A percentile compares a stretch with the other conserved stretches of the same genome.
Evolutionary conservation across 1,140 invertebrate genomes (phyloP).

Genomic region (Drosophila tani): DNA sequence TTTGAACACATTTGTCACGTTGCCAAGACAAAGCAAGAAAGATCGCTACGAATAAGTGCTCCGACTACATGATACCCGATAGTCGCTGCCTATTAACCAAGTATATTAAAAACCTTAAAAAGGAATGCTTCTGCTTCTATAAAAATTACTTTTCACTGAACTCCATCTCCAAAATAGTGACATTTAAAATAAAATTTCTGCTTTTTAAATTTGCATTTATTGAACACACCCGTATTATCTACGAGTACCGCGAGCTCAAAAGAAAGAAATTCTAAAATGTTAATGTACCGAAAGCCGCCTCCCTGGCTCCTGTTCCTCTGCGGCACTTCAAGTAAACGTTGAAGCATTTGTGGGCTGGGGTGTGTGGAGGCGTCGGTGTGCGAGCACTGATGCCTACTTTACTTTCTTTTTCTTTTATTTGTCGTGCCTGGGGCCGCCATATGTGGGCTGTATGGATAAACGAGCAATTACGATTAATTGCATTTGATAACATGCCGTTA

Average conservation of each 20-base stretch:
- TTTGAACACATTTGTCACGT: conserved; percentile 70
- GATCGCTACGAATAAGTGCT: background rate
- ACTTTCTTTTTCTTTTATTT: conserved; percentile 52
- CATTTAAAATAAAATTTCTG: background rate
- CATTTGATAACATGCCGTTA: conserved; percentile 78
- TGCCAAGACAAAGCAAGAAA: conserved; percentile 48
- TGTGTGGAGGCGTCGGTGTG: conserved; percentile 60
- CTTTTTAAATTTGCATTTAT: conserved; percentile 8
- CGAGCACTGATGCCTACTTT: conserved; percentile 45
- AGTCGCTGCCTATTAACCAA: background rate
- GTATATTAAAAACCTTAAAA: background rate
- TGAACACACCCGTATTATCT: conserved; percentile 3
- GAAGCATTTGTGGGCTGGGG: conserved; percentile 14
- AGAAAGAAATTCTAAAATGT: conserved; percentile 71
- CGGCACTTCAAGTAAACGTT: conserved; percentile 44
- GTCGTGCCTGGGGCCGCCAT: conserved; percentile 30
- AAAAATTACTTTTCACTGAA: background rate
- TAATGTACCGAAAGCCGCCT: conserved; percentile 66
- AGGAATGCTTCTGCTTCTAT: background rate
- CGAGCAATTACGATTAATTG: conserved; percentile 82
- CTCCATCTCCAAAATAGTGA: conserved; percentile 4
- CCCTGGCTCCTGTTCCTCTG: conserved; percentile 52
- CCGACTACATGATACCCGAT: conserved; percentile 14
- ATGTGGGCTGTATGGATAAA: conserved; percentile 59
- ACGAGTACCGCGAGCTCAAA: background rate